Evolutionary conservation across 1,140 invertebrate genomes (phyloP).

Genomic region (Cydia splendana): DNA sequence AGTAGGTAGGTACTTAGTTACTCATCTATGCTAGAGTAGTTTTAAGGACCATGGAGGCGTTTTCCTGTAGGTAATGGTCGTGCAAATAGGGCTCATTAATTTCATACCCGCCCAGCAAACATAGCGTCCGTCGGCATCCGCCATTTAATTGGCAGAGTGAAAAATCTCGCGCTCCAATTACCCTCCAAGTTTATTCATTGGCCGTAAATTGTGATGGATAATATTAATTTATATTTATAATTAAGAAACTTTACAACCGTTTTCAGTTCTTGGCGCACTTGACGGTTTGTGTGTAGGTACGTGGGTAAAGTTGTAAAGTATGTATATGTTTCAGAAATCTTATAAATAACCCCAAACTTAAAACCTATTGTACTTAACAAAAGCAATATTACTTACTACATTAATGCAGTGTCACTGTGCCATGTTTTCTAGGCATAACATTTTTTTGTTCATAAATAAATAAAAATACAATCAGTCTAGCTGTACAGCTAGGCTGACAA

Average conservation of each 20-base stretch:
- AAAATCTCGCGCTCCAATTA: constrained; percentile 65
- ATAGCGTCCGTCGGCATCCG: constrained; percentile 43
- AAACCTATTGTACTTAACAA: too few species aligned
- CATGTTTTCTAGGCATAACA: too few species aligned
- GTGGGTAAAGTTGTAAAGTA: too few species aligned
- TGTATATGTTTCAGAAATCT: too few species aligned
- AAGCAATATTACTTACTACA: too few species aligned
- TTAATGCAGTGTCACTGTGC: too few species aligned
- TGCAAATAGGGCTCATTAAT: constrained; percentile 55
- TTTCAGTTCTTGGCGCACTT: not conserved
- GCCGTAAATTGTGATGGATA: constrained; percentile 51
- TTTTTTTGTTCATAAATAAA: too few species aligned
- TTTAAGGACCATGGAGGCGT: not conserved
- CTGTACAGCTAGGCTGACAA: too few species aligned
- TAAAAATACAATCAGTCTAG: too few species aligned
- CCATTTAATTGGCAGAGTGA: constrained; percentile 74
- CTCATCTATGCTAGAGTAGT: not conserved
- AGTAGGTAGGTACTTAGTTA: too few species aligned
- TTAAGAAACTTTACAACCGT: constrained; percentile 6
- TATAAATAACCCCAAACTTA: too few species aligned
- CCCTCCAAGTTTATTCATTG: constrained; percentile 51
- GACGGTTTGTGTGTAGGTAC: too few species aligned
- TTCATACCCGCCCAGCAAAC: constrained; percentile 60
- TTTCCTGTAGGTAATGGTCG: not conserved
- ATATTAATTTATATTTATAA: constrained; percentile 48